These are phyloP conservation scores for Wiebesia pumilae DNA, from an alignment of 1,140 invertebrate species.

Conservation along the genomic window DNA sequence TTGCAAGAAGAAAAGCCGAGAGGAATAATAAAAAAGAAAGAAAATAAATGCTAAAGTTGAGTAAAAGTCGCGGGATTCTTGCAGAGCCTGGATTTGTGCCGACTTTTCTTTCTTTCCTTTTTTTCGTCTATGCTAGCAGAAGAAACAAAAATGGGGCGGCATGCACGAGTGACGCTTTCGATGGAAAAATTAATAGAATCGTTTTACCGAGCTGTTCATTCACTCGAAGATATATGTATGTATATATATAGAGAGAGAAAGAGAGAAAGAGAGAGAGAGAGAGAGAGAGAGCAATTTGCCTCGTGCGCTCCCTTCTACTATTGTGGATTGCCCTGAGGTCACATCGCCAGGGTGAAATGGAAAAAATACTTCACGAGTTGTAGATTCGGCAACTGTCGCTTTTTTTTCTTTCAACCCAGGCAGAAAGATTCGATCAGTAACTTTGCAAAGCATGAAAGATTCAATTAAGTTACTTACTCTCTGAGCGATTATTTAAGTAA, in stretches of 20 bases:
- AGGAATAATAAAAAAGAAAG: not conserved
- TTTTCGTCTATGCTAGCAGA: not conserved
- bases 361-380: constrained; percentile 25
- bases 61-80: not conserved
- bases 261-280: not conserved
- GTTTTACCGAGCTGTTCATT: constrained; percentile 67
- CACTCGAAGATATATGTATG: constrained; percentile 36
- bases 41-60: not conserved
- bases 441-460: constrained; percentile 17
- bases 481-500: not conserved
- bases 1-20: not conserved
- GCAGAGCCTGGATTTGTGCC: not conserved
- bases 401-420: not conserved
- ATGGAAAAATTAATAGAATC: constrained; percentile 76
- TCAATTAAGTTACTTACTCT: not conserved
- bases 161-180: constrained; percentile 72
- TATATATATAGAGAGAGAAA: not conserved
- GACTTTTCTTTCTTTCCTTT: not conserved
- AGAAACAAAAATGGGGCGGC: constrained; percentile 61
- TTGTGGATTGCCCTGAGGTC: constrained; percentile 45
- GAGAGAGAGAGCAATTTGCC: not conserved
- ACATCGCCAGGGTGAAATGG: constrained; percentile 37
- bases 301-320: constrained; percentile 50
- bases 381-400: not conserved
- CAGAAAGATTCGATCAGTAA: constrained; percentile 18